Base-by-base conservation (phyloP, 2,113 vertebrate species). In the Chinchilla lanigera region DNA sequence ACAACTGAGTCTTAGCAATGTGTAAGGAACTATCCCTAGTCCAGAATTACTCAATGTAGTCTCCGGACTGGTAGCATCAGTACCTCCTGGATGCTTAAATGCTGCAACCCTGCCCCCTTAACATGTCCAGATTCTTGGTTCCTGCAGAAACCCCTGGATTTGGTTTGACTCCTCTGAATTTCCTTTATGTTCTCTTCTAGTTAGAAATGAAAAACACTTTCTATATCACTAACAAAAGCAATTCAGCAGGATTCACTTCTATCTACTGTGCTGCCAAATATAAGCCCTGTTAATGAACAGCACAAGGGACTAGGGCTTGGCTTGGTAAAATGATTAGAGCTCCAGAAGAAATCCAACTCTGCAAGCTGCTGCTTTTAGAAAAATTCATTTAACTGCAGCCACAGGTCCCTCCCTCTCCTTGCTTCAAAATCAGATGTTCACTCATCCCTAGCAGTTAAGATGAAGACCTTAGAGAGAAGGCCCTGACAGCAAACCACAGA, bases 351-450 rank as follows among this genome's bases (percentile, higher is more conserved):
- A 92, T 35, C 73, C 82, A 41, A 90, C 63, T 73, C 96, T 81
- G 73, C 0, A 77, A 95, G 97, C n/a, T 94, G 65, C 67, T 78
- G 75, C 52, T 63, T 78, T 52, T 0, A 92, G 80, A 94, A 93
- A 96, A 95, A 94, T 33, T 26, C 58, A 86, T 86, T 95, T 94
- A 90, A 90, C 81, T 90, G 73, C 4, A 93, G 93, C 56, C 96
- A 97, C 86, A 97, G 92, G 96, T 93, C 89, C 91, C 58, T 95
- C 78, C 67, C 56, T 90, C 44, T 81, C 92, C 50, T 92, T 82
- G 73, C 95, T 95, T 3, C 86, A 93, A 83, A 96, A 91, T 97
- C 95, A 97, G 81, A 73, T 97, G 94, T 81, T 98, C 96, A 93
- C 44, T 47, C 97, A 97, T 92, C 95, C 93, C 96, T 93, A 93